Percentiles rank a stretch among this genome's conserved stretches.
phyloP scores from a whole-genome alignment of 2,113 vertebrate genomes.

The Hippolais icterina region DNA sequence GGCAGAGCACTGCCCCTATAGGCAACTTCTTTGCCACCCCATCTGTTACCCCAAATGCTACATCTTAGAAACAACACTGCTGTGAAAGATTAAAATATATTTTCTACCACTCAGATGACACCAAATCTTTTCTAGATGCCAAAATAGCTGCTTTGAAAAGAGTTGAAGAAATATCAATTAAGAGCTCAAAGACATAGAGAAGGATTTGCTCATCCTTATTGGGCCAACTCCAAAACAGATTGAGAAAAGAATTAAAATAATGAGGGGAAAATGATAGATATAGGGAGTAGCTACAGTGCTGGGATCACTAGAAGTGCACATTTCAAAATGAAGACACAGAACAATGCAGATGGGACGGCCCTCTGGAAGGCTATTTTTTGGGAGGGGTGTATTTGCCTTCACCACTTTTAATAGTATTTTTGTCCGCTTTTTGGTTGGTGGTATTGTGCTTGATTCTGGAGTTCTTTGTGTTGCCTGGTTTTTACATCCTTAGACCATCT shows the following conservation, averaged over 20 bases:
- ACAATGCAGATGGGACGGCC: conserved; percentile 61
- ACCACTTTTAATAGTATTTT: not conserved
- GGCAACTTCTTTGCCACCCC: conserved; percentile 86
- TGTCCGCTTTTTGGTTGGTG: not conserved
- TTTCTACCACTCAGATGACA: conserved; percentile 87
- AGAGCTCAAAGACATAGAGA: conserved; percentile 84
- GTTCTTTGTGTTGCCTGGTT: not conserved
- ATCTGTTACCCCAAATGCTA: conserved; percentile 87
- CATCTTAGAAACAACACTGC: conserved; percentile 85
- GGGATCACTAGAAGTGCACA: conserved; percentile 72
- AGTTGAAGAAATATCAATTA: conserved; percentile 88
- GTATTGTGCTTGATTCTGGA: not conserved
- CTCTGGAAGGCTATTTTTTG: conserved; percentile 59
- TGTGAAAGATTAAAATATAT: conserved; percentile 89
- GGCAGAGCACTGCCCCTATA: conserved; percentile 84
- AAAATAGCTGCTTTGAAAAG: conserved; percentile 87
- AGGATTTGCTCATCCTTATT: conserved; percentile 85
- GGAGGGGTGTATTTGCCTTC: conserved; percentile 7
- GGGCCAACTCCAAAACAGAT: conserved; percentile 84
- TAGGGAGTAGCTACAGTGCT: conserved; percentile 72
- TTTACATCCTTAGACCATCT: not conserved
- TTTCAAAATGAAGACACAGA: conserved; percentile 68
- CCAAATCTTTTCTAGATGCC: conserved; percentile 87
- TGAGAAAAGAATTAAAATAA: conserved; percentile 82
- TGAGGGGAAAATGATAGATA: conserved; percentile 78